These are phyloP conservation scores for Calliphora vicina DNA, from an alignment of 1,140 invertebrate genomes.

Conservation along the genomic window DNA sequence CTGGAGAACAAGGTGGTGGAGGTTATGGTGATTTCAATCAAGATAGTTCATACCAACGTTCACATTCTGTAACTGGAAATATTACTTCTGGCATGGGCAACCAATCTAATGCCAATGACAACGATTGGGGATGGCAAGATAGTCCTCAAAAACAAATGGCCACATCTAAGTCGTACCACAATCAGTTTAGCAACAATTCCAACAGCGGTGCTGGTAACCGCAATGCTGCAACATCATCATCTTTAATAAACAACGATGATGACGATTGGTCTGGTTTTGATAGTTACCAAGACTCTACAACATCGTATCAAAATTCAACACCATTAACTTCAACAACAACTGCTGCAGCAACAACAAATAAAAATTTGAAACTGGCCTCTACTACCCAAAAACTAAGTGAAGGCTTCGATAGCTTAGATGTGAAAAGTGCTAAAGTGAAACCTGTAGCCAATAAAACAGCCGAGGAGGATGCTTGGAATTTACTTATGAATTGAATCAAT, in stretches of 20 bases:
- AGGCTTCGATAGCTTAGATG: conserved; percentile 65
- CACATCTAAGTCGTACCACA: conserved; percentile 57
- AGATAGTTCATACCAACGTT: conserved; percentile 56
- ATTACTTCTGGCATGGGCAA: conserved; percentile 51
- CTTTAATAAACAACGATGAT: conserved; percentile 43
- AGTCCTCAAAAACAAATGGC: conserved; percentile 52
- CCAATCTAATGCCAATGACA: conserved; percentile 52
- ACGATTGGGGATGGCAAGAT: conserved; percentile 59
- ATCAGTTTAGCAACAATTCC: conserved; percentile 46
- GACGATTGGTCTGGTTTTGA: conserved; percentile 56
- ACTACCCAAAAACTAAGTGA: conserved; percentile 61
- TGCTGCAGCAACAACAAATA: conserved; percentile 37
- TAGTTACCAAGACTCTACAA: conserved; percentile 52
- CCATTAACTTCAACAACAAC: conserved; percentile 39
- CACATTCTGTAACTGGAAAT: conserved; percentile 57
- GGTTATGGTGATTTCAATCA: conserved; percentile 49
- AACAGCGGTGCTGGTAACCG: conserved; percentile 37
- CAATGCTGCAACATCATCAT: not conserved
- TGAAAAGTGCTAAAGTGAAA: conserved; percentile 61
- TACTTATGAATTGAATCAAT: conserved; percentile 66
- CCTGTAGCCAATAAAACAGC: conserved; percentile 55
- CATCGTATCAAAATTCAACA: conserved; percentile 57
- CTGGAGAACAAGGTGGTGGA: conserved; percentile 40
- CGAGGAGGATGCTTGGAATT: conserved; percentile 69
- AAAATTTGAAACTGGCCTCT: conserved; percentile 54